These are phyloP conservation scores for Rotaria sp. DNA, from an alignment of 2,888 invertebrate genomes.

Conservation along the genomic window DNA sequence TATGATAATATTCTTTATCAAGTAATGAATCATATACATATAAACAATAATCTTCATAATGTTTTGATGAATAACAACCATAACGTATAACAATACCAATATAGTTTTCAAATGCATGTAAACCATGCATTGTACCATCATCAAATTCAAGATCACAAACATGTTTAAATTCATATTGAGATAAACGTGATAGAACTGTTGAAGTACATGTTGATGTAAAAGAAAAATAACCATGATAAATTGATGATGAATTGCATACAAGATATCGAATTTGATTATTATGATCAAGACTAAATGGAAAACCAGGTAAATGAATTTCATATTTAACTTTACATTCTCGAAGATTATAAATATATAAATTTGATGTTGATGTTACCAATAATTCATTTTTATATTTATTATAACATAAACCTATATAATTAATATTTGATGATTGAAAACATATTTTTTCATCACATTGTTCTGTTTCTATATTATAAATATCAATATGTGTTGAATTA, in stretches of 20 bases:
- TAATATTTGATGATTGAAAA: not conserved
- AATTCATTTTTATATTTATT: not conserved
- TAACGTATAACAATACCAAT: not conserved
- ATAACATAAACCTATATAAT: not conserved
- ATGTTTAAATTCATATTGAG: not conserved
- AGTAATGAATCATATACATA: not conserved
- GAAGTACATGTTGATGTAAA: not conserved
- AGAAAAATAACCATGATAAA: not conserved
- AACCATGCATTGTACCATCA: not conserved
- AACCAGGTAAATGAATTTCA: not conserved
- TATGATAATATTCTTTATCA: not conserved
- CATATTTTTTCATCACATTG: not conserved
- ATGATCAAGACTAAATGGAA: not conserved
- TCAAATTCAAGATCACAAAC: not conserved
- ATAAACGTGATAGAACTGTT: not conserved
- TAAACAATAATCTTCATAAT: not conserved
- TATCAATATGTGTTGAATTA: not conserved
- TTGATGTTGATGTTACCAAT: not conserved
- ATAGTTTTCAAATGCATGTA: conserved; percentile 13
- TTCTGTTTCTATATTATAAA: not conserved
- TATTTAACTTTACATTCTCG: not conserved
- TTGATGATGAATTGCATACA: not conserved
- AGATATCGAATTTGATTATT: not conserved
- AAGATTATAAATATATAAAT: not conserved
- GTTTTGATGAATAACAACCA: not conserved